Conservation (phyloP, 2,797 vertebrate genomes). For the Liparis tanakae region DNA sequence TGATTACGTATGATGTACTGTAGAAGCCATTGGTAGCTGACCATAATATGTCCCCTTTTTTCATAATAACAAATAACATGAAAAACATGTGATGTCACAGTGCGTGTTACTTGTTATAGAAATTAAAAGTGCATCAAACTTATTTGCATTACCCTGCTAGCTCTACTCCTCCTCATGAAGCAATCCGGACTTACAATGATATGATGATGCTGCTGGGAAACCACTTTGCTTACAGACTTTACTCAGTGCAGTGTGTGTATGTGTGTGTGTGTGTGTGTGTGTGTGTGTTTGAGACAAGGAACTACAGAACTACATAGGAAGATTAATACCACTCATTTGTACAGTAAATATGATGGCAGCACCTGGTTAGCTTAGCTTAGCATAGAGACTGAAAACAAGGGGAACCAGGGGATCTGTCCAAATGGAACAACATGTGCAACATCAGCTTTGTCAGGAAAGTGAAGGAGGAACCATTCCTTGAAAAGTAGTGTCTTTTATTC, state of each 20-base stretch:
- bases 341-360: neutral
- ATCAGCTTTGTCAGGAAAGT: neutral
- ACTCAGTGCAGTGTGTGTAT: conserved; percentile 6
- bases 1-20: conserved; percentile 49
- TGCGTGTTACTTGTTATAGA: conserved; percentile 43
- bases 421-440: neutral
- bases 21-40: conserved; percentile 35
- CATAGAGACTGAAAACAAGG: neutral
- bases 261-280: neutral
- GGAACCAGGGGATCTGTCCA: neutral
- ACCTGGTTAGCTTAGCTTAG: neutral
- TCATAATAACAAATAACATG: conserved; percentile 52
- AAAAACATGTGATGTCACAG: conserved; percentile 46
- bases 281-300: conserved; percentile 8
- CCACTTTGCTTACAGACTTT: conserved; percentile 21
- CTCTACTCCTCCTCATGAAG: conserved; percentile 39
- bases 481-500: neutral
- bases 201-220: conserved; percentile 26
- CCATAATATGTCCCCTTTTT: conserved; percentile 34
- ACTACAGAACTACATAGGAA: neutral
- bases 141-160: conserved; percentile 41
- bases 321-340: neutral
- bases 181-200: conserved; percentile 39
- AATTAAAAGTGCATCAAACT: conserved; percentile 53
- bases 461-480: neutral